Conservation (phyloP, 2,113 vertebrate genomes). For the Ginglymostoma cirratum region DNA sequence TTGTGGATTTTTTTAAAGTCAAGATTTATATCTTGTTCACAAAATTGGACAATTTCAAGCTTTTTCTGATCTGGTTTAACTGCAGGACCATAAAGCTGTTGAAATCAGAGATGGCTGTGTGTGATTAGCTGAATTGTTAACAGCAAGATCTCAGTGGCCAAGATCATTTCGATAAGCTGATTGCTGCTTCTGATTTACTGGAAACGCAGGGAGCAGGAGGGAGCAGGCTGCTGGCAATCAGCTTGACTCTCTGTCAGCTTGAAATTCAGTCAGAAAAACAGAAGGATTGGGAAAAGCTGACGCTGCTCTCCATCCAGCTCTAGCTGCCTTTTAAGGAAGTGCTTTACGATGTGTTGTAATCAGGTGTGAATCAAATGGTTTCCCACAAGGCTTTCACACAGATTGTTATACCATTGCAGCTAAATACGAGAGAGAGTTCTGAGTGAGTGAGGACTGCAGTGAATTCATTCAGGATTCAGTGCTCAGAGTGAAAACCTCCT, state of each 20-base stretch:
- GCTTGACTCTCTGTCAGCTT: background rate
- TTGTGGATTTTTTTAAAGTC: too few species aligned
- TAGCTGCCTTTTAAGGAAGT: background rate
- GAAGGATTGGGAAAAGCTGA: background rate
- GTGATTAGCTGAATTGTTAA: too few species aligned
- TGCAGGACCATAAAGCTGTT: too few species aligned
- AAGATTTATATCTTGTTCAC: too few species aligned
- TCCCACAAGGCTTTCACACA: background rate
- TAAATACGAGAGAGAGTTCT: background rate
- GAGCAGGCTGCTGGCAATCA: background rate
- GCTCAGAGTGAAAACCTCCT: too few species aligned
- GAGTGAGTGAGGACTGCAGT: background rate
- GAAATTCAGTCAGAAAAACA: background rate
- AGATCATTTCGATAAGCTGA: background rate
- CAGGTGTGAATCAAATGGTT: background rate
- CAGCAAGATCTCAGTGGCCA: background rate
- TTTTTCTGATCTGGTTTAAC: too few species aligned
- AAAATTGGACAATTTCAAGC: too few species aligned
- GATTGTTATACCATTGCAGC: background rate
- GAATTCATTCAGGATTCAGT: background rate
- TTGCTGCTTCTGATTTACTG: background rate
- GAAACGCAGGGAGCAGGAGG: background rate
- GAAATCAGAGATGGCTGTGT: too few species aligned
- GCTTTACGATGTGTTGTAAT: background rate
- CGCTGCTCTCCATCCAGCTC: background rate